Evolutionary conservation across 1,140 invertebrate species (phyloP).

Genomic region (Lasaia peninsularis): DNA sequence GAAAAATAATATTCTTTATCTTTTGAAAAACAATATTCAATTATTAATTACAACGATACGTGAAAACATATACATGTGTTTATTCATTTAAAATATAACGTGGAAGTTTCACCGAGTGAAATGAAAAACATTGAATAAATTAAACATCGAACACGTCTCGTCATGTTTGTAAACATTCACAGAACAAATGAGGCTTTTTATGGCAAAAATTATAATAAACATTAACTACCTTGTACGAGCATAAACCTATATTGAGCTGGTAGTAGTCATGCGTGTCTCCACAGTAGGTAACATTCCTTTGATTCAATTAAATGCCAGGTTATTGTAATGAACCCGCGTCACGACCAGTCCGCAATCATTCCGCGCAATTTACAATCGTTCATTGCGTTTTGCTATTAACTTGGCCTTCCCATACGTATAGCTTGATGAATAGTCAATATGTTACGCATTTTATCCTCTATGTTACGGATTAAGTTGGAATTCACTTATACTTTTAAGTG

Average conservation of each 20-base stretch:
- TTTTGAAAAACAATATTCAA: too few species aligned
- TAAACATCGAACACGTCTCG: background rate
- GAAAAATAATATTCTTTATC: too few species aligned
- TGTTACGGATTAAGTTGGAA: background rate
- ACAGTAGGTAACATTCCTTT: slow-evolving; percentile 47
- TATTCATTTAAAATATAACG: too few species aligned
- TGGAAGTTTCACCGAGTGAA: too few species aligned
- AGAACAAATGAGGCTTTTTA: slow-evolving; percentile 7
- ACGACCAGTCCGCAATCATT: slow-evolving; percentile 56
- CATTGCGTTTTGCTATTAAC: slow-evolving; percentile 68
- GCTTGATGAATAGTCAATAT: slow-evolving; percentile 36
- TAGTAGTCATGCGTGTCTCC: slow-evolving; percentile 37
- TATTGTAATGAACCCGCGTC: slow-evolving; percentile 69
- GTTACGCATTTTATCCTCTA: slow-evolving; percentile 27
- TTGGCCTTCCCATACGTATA: slow-evolving; percentile 43
- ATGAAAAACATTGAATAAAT: too few species aligned
- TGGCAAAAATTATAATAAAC: slow-evolving; percentile 1
- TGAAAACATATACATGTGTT: too few species aligned
- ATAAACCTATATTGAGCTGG: slow-evolving; percentile 14
- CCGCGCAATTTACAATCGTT: slow-evolving; percentile 68
- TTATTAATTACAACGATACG: too few species aligned
- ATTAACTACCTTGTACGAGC: slow-evolving; percentile 6
- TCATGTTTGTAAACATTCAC: background rate
- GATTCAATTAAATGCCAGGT: slow-evolving; percentile 66
- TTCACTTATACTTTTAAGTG: too few species aligned